A percentile compares a stretch with the other conserved stretches of the same genome.
These are phyloP conservation scores for Synanthedon myopaeformis DNA, from an alignment of 2,888 invertebrate species.

Conservation along the genomic window DNA sequence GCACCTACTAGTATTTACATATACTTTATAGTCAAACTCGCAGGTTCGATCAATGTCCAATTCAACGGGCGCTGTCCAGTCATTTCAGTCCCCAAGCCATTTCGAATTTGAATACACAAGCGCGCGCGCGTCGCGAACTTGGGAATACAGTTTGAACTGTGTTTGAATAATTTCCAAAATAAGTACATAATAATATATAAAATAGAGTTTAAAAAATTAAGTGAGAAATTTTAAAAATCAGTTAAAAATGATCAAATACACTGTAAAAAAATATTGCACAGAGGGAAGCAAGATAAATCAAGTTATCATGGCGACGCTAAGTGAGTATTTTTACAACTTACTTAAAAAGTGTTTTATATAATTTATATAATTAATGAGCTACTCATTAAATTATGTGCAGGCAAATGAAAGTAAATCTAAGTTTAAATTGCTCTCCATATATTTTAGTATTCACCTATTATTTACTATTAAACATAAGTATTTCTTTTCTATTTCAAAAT, in stretches of 20 bases:
- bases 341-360: not conserved
- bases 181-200: too few relatives aligned
- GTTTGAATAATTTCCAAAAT: not conserved
- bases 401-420: too few relatives aligned
- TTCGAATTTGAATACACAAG: slow-evolving; percentile 1
- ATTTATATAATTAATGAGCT: not conserved
- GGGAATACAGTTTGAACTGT: too few relatives aligned
- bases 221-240: not conserved
- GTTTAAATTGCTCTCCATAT: too few relatives aligned
- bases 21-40: too few relatives aligned
- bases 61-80: too few relatives aligned
- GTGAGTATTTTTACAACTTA: slow-evolving; percentile 30
- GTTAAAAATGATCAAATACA: slow-evolving; percentile 50
- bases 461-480: too few relatives aligned
- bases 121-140: slow-evolving; percentile 2
- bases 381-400: not conserved
- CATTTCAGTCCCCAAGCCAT: not conserved
- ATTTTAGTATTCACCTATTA: too few relatives aligned
- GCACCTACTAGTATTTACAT: too few relatives aligned
- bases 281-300: slow-evolving; percentile 59
- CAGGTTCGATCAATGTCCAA: too few relatives aligned
- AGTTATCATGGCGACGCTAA: slow-evolving; percentile 40
- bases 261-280: slow-evolving; percentile 57
- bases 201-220: too few relatives aligned
- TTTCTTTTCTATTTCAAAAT: too few relatives aligned